Evolutionary conservation across 2,797 vertebrate genomes (phyloP).

Genomic region (Hafferia zeledoni): DNA sequence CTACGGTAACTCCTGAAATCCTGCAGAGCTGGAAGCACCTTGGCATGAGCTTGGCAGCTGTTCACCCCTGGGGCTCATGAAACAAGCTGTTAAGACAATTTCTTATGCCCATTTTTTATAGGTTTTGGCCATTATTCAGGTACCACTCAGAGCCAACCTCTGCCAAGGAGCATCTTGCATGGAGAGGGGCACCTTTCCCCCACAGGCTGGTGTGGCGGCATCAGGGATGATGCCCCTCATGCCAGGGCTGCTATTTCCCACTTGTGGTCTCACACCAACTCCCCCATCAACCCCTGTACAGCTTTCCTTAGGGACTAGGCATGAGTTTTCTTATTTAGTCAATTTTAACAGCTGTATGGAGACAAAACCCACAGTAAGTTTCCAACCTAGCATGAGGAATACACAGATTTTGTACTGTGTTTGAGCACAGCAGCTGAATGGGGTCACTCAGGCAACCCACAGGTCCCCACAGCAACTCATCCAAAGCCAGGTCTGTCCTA

Average conservation of each 20-base stretch:
- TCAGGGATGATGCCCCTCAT: too few species aligned
- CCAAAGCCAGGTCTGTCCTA: not conserved
- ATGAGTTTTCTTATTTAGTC: not conserved
- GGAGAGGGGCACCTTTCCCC: not conserved
- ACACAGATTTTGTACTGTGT: not conserved
- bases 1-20: not conserved
- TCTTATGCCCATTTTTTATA: not conserved
- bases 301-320: not conserved
- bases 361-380: rapidly evolving
- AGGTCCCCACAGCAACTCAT: not conserved
- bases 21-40: not conserved
- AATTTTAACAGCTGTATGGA: not conserved
- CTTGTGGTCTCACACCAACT: not conserved
- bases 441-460: not conserved
- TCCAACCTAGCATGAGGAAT: not conserved
- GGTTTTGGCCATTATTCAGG: not conserved
- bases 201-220: not conserved
- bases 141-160: not conserved
- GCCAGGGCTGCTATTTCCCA: not conserved
- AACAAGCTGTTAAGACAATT: not conserved
- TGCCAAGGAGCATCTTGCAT: not conserved
- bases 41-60: not conserved
- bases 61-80: not conserved
- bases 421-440: not conserved
- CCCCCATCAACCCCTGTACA: not conserved